Evolutionary conservation across 64 coral and sea anemone genomes (phyloP).

Genomic region (Pocillopora verrucosa): DNA sequence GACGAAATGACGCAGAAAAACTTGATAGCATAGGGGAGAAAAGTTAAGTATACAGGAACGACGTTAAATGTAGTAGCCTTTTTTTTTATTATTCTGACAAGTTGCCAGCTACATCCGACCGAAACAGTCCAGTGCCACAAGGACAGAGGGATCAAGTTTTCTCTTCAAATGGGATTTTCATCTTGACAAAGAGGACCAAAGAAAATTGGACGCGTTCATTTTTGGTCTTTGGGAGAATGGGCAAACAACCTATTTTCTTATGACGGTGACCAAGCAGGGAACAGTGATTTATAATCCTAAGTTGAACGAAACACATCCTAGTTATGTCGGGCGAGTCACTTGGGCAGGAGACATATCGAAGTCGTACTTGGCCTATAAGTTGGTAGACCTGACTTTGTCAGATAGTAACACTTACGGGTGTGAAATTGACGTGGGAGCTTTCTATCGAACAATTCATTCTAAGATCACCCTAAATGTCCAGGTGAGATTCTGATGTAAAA

Average conservation of each 20-base stretch:
- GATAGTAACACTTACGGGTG: slow-evolving; percentile 16
- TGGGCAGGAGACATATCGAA: slow-evolving; percentile 8
- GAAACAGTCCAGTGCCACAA: neutral
- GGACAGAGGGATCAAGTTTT: neutral
- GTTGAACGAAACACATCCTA: neutral
- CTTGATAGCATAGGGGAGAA: too few relatives aligned
- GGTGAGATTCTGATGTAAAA: neutral
- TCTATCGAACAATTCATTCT: slow-evolving; percentile 9
- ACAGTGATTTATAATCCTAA: neutral
- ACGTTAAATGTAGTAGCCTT: too few relatives aligned
- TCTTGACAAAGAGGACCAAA: neutral
- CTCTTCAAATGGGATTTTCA: slow-evolving; percentile 3
- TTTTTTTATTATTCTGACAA: neutral
- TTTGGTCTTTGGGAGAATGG: slow-evolving; percentile 36
- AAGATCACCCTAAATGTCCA: slow-evolving; percentile 8
- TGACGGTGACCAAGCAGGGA: neutral
- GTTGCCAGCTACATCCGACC: neutral
- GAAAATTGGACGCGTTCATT: neutral
- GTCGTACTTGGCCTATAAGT: neutral
- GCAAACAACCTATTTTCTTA: neutral
- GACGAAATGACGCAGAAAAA: too few relatives aligned
- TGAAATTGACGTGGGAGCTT: slow-evolving; percentile 3
- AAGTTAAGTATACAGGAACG: too few relatives aligned
- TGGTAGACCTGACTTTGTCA: neutral
- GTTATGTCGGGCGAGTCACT: neutral